Evolutionary conservation across 1,140 invertebrate genomes (phyloP).

Genomic region (Aphidius ervi): DNA sequence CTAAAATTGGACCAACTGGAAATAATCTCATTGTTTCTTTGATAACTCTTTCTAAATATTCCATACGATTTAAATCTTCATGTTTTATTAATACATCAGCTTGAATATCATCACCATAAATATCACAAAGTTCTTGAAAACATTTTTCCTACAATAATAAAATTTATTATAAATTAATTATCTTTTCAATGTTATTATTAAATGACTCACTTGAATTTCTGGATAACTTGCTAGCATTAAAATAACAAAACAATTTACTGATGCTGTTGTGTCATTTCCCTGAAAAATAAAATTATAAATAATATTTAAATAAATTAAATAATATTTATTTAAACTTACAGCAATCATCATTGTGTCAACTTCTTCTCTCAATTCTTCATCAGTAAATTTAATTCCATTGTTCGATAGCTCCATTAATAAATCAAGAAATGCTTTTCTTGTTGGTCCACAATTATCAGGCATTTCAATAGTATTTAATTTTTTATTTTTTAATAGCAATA

Average conservation of each 20-base stretch:
- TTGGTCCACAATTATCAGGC: slow-evolving; percentile 13
- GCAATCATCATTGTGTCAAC: slow-evolving; percentile 74
- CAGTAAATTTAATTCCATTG: slow-evolving; percentile 40
- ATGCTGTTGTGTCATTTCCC: slow-evolving; percentile 73
- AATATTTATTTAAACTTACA: slow-evolving; percentile 24
- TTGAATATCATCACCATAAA: slow-evolving; percentile 45
- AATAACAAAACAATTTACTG: slow-evolving; percentile 58
- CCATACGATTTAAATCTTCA: slow-evolving; percentile 59
- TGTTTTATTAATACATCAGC: slow-evolving; percentile 30
- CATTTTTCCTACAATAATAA: slow-evolving; percentile 43
- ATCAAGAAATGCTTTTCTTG: slow-evolving; percentile 61
- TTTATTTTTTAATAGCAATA: slow-evolving; percentile 2
- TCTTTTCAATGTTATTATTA: slow-evolving; percentile 2
- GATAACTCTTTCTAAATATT: slow-evolving; percentile 62
- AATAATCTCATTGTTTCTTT: slow-evolving; percentile 64
- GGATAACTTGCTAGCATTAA: slow-evolving; percentile 60
- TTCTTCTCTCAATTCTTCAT: slow-evolving; percentile 65
- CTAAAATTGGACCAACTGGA: slow-evolving; percentile 59
- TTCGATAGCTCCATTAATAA: slow-evolving; percentile 53
- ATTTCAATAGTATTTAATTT: slow-evolving; percentile 1
- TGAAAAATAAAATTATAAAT: not conserved
- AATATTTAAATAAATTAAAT: not conserved
- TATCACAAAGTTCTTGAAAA: slow-evolving; percentile 56
- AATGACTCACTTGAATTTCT: slow-evolving; percentile 55
- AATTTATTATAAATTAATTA: slow-evolving; percentile 2